These are phyloP conservation scores for Macropis europaea DNA, from an alignment of 2,888 invertebrate genomes.

Conservation along the genomic window DNA sequence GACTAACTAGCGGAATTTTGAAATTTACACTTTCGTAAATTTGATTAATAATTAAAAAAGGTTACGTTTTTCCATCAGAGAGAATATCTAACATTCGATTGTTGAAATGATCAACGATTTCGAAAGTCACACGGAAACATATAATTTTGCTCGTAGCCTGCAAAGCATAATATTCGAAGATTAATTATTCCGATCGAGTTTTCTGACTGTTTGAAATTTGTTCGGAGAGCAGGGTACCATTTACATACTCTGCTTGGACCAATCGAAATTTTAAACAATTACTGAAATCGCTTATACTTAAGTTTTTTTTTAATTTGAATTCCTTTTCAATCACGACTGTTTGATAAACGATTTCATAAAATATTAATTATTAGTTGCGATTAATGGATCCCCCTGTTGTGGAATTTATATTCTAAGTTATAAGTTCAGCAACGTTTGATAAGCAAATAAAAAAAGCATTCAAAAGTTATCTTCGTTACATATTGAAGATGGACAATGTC, in stretches of 20 bases:
- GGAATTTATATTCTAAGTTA: neutral
- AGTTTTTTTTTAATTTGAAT: neutral
- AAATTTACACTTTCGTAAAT: constrained; percentile 17
- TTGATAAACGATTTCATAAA: neutral
- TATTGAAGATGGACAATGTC: neutral
- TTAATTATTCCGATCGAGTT: constrained; percentile 40
- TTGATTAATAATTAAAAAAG: neutral
- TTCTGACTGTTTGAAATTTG: constrained; percentile 13
- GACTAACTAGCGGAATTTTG: neutral
- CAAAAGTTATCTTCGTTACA: neutral
- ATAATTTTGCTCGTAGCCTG: constrained; percentile 29
- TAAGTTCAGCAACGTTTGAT: neutral
- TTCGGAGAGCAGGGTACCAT: constrained; percentile 40
- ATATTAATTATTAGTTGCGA: neutral
- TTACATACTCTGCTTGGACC: constrained; percentile 47
- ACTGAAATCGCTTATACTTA: neutral
- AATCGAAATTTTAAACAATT: constrained; percentile 16
- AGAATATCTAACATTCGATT: neutral
- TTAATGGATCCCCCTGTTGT: neutral
- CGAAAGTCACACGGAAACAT: constrained; percentile 7
- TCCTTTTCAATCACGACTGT: neutral
- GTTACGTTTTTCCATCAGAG: neutral
- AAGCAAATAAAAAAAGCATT: no score
- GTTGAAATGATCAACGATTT: constrained; percentile 1
- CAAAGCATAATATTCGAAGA: constrained; percentile 45